Evolutionary conservation across 2,113 vertebrate genomes (phyloP).

Genomic region (Microtus montanus): DNA sequence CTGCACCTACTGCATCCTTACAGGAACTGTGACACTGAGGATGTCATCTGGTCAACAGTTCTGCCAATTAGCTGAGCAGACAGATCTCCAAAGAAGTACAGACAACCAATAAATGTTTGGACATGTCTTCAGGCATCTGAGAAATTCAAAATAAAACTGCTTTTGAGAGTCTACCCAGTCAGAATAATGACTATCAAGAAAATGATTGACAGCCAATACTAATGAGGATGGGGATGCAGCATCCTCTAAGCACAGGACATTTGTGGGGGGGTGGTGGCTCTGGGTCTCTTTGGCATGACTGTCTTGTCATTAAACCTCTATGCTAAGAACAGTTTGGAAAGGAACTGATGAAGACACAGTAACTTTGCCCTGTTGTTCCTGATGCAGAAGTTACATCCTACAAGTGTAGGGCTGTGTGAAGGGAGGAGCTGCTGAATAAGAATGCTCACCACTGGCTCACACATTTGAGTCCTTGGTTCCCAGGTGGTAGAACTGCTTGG

Average conservation of each 20-base stretch:
- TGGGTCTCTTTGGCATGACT: neutral
- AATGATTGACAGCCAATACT: neutral
- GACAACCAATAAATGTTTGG: neutral
- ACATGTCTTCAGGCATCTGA: neutral
- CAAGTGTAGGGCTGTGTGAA: neutral
- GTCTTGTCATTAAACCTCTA: neutral
- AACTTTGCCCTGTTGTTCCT: no score
- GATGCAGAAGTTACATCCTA: neutral
- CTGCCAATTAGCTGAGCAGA: neutral
- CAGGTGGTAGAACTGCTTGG: neutral
- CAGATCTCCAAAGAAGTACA: neutral
- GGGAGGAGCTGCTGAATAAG: neutral
- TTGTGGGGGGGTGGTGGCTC: fast-evolving
- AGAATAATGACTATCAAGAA: neutral
- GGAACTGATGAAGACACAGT: neutral
- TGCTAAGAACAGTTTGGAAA: neutral
- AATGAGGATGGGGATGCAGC: neutral
- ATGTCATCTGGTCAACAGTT: neutral
- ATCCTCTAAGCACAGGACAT: neutral
- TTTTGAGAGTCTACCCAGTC: neutral
- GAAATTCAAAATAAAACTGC: neutral
- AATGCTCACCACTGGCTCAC: neutral
- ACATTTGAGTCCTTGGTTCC: neutral
- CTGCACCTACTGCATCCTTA: neutral
- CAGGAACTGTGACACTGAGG: neutral